These are phyloP conservation scores for Philypnodon macrostomus DNA, from an alignment of 2,797 vertebrate species.

Conservation along the genomic window DNA sequence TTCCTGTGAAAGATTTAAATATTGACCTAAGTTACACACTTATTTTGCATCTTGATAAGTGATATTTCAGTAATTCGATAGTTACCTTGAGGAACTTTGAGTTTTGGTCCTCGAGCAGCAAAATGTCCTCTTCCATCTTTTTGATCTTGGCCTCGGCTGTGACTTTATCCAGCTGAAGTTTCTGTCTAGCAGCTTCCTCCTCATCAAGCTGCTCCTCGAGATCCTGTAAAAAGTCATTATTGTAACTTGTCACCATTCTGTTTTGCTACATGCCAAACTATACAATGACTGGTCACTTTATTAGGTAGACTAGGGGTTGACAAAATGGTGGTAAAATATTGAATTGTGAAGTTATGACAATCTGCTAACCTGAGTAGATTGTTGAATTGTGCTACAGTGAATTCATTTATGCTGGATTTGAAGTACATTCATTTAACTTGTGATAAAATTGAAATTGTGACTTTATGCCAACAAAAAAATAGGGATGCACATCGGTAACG, in stretches of 20 bases:
- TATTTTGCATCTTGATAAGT: neutral
- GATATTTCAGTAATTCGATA: neutral
- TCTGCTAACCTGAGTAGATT: no score
- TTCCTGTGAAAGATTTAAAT: constrained; percentile 73
- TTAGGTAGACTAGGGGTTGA: no score
- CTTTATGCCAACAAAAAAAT: no score
- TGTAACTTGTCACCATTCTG: neutral
- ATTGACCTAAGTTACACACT: neutral
- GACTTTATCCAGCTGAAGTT: constrained; percentile 96
- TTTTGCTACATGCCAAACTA: no score
- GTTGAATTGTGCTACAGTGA: no score
- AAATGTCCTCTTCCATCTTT: constrained; percentile 95
- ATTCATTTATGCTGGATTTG: no score
- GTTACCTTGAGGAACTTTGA: constrained; percentile 92
- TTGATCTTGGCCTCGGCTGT: constrained; percentile 96
- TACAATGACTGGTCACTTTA: no score
- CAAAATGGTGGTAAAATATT: no score
- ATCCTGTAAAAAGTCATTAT: constrained; percentile 70
- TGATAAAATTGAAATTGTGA: no score
- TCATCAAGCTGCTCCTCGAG: constrained; percentile 96
- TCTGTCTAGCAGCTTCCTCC: constrained; percentile 94
- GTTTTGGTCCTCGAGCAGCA: constrained; percentile 95
- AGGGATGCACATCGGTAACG: no score
- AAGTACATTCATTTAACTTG: no score
- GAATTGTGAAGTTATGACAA: no score